These are phyloP conservation scores for Apostichopus californicus DNA, from an alignment of 35 echinoderm and acorn worm species.

Conservation along the genomic window DNA sequence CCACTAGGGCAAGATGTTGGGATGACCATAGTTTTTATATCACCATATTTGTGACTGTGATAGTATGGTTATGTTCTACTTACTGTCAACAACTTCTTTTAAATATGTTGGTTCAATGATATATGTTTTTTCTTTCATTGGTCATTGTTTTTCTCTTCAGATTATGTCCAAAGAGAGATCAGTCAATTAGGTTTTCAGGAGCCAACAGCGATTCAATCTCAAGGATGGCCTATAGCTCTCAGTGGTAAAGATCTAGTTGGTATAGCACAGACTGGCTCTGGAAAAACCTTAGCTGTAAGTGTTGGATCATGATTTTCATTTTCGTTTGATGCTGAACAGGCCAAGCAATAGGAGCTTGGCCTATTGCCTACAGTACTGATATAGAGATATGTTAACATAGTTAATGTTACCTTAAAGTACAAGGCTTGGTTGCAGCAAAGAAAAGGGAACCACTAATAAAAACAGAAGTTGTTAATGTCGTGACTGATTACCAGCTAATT, in stretches of 20 bases:
- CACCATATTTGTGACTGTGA: neutral
- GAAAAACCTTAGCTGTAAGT: slow-evolving; percentile 96
- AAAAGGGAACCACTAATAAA: no score
- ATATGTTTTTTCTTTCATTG: no score
- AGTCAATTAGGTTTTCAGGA: slow-evolving; percentile 63
- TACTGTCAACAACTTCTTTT: no score
- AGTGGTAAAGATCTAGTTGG: slow-evolving; percentile 92
- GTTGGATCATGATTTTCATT: neutral
- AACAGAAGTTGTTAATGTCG: no score
- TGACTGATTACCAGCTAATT: no score
- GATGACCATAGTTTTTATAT: no score
- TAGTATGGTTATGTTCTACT: no score
- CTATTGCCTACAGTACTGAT: neutral
- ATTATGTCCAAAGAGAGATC: slow-evolving; percentile 81
- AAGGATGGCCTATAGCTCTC: slow-evolving; percentile 96
- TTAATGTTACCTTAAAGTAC: no score
- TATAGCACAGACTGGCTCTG: slow-evolving; percentile 93
- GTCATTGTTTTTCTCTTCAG: slow-evolving; percentile 45
- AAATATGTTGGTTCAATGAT: no score
- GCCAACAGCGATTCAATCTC: slow-evolving; percentile 94
- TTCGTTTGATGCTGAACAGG: neutral
- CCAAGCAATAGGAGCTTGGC: neutral
- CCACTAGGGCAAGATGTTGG: no score
- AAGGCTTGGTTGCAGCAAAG: no score
- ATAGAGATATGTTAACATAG: neutral